Evolutionary conservation across 2,797 vertebrate genomes (phyloP).

Genomic region (Galago senegalensis): DNA sequence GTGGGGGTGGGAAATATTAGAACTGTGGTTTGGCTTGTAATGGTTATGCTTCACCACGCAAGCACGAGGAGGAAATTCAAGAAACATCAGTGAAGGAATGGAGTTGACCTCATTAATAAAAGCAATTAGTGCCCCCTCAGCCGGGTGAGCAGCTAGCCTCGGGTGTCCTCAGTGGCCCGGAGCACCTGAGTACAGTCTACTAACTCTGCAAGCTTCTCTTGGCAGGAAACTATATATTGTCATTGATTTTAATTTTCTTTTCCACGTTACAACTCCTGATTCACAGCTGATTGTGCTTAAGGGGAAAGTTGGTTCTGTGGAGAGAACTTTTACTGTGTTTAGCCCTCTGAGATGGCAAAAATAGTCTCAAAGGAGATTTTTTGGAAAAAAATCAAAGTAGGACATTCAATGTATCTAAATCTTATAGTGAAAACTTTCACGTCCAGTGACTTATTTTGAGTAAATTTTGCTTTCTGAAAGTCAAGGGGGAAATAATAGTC

Average conservation of each 20-base stretch:
- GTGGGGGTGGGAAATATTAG: constrained; percentile 58
- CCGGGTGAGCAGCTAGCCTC: constrained; percentile 76
- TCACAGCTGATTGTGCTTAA: neutral
- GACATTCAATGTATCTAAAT: constrained; percentile 8
- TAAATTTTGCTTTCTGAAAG: neutral
- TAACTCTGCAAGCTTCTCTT: constrained; percentile 75
- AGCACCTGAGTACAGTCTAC: constrained; percentile 69
- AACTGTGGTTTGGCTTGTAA: constrained; percentile 69
- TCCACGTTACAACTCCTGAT: neutral
- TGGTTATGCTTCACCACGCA: constrained; percentile 80
- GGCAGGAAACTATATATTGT: constrained; percentile 57
- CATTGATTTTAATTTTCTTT: constrained; percentile 73
- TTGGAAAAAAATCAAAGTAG: constrained; percentile 16
- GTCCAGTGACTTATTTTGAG: too few relatives aligned
- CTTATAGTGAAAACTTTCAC: neutral
- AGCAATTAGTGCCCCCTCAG: constrained; percentile 85
- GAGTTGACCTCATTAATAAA: constrained; percentile 88
- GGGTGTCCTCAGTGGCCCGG: constrained; percentile 49
- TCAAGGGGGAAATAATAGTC: neutral
- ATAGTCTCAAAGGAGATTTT: too few relatives aligned
- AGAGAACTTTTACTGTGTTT: neutral
- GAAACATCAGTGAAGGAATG: constrained; percentile 80
- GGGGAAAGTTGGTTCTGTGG: neutral
- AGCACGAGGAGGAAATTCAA: constrained; percentile 80
- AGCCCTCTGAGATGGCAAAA: neutral